These are phyloP conservation scores for Urocitellus parryii DNA, from an alignment of 2,113 vertebrate species.

Conservation along the genomic window DNA sequence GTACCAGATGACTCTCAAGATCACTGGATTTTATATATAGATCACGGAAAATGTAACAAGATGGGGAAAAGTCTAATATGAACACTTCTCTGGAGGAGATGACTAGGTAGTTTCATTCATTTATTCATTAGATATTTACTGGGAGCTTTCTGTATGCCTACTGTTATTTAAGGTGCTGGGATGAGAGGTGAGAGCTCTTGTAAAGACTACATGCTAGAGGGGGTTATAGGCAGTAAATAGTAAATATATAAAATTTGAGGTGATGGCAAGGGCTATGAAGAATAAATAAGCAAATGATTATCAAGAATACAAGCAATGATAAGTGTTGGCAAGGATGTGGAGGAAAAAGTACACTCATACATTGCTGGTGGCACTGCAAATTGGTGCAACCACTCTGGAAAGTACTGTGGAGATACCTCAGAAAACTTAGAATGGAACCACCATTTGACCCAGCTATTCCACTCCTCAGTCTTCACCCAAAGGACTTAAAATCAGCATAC, in stretches of 20 bases:
- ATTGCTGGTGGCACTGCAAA: too few species aligned
- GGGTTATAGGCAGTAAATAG: background rate
- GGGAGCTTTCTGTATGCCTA: background rate
- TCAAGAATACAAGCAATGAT: too few species aligned
- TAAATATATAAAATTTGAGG: background rate
- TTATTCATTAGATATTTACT: slow-evolving; percentile 37
- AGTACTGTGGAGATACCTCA: too few species aligned
- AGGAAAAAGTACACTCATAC: too few species aligned
- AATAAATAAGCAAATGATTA: background rate
- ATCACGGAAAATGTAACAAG: background rate
- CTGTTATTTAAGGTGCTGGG: background rate
- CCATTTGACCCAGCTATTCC: too few species aligned
- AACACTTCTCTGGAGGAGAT: background rate
- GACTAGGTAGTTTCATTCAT: background rate
- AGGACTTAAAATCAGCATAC: too few species aligned
- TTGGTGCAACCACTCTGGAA: too few species aligned
- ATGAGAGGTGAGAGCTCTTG: background rate
- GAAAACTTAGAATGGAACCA: too few species aligned
- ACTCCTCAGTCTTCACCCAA: too few species aligned
- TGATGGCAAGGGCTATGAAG: background rate
- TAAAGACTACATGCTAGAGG: background rate
- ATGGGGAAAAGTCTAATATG: background rate
- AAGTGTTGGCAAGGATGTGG: too few species aligned
- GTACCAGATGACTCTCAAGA: background rate
- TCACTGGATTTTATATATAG: background rate